Percentiles rank a stretch among this genome's conserved stretches.
Evolutionary conservation across 2,888 invertebrate genomes (phyloP).

Genomic region (Monochamus alternatus): DNA sequence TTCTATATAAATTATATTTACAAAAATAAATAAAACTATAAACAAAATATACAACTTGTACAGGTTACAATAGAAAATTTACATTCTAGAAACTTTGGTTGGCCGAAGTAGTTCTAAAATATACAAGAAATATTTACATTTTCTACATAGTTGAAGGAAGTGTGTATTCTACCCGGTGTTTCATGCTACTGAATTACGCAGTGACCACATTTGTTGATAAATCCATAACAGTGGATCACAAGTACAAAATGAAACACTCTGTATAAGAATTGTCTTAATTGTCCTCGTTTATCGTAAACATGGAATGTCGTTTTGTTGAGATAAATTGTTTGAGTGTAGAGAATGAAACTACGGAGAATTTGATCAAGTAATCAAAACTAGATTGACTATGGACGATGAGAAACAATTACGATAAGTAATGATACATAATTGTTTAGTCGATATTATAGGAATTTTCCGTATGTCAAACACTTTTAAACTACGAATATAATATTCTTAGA

Average conservation of each 20-base stretch:
- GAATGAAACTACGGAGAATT: conserved; percentile 1
- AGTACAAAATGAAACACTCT: background rate
- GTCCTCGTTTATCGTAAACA: background rate
- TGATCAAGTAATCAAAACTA: conserved; percentile 13
- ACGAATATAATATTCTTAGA: background rate
- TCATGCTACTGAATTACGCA: background rate
- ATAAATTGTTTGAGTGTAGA: conserved; percentile 8
- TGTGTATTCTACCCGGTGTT: conserved; percentile 24
- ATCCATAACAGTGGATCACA: background rate
- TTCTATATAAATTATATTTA: conserved; percentile 59
- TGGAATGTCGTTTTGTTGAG: conserved; percentile 28
- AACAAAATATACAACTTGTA: conserved; percentile 60
- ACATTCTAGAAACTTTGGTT: conserved; percentile 65
- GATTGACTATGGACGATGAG: background rate
- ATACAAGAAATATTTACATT: conserved; percentile 51
- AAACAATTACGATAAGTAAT: conserved; percentile 20
- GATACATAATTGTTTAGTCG: conserved; percentile 16
- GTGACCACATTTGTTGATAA: background rate
- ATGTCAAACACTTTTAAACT: conserved; percentile 5
- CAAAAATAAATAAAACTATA: conserved; percentile 62
- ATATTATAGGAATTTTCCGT: conserved; percentile 15
- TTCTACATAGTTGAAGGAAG: conserved; percentile 45
- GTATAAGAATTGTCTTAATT: conserved; percentile 1
- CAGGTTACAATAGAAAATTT: conserved; percentile 57
- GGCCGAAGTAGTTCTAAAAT: conserved; percentile 61